Base-by-base conservation (phyloP, 2,888 invertebrate genomes). In the Parelbella ahira region DNA sequence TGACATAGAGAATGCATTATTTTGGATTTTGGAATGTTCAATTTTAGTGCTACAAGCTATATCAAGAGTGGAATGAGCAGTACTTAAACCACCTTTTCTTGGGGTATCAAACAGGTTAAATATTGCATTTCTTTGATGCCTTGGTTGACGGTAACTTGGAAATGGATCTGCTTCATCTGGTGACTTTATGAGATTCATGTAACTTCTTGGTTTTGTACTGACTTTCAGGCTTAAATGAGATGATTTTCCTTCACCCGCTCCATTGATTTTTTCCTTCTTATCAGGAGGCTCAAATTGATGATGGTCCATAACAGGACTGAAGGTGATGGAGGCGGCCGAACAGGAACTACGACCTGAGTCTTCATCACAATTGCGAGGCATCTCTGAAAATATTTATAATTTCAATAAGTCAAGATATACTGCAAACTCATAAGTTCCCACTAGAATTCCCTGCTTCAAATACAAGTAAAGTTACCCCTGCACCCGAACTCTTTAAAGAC, bases 81-180 rank as follows among this genome's bases (percentile, higher is more conserved):
- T 75, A 49, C 74, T 83, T 4, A 88, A 54, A 1, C 87, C 88
- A 9, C 84, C 87, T 54, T 61, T 69, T 45, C 87, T 61, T 5
- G 70, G 60, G 4, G 72, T 64, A 25, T 82, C 73, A 68, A 83
- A 81, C 38, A 83, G 29, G 47, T 78, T 73, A 42, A 79, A 75
- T 3, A 84, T 54, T 45, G 78, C 57, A 50, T 74, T 81, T 51
- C 76, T 70, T 21, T 75, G 65, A 12, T 64, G 68, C 49, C 68
- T 70, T 1, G 63, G 59, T 4, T 73, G 45, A 51, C 72, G 65
- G 44, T 73, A 81, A 50, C 81, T 86, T 4, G 84, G 86, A 21
- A 87, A 87, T 21, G 90, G 87, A 20, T 88, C 79, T 51, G 75
- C 77, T 49, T 83, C 84, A 56, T 89, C 87, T 5, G 90, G 89